phyloP scores from a whole-genome alignment of 2,888 invertebrate genomes.

The Entomobrya proxima region DNA sequence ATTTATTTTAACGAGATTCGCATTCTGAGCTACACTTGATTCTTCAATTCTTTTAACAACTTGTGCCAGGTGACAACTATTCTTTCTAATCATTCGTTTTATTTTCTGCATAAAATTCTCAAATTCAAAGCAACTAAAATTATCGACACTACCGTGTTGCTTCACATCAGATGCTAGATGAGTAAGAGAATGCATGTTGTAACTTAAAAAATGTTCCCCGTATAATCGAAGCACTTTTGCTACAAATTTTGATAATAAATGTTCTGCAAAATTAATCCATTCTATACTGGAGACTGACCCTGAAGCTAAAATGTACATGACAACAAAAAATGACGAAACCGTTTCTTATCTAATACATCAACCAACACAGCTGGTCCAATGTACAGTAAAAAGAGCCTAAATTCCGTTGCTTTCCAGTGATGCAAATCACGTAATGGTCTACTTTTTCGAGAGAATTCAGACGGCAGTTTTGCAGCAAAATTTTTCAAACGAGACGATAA shows the following conservation, averaged over 20 bases:
- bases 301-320: slow-evolving; percentile 55
- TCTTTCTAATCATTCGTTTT: slow-evolving; percentile 63
- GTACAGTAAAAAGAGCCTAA: slow-evolving; percentile 51
- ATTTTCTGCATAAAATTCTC: slow-evolving; percentile 74
- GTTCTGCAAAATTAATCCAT: slow-evolving; percentile 70
- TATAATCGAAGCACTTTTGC: no score
- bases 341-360: not conserved
- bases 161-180: slow-evolving; percentile 75
- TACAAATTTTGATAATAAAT: no score
- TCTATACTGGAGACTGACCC: not conserved
- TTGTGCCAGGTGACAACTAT: slow-evolving; percentile 43
- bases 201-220: slow-evolving; percentile 70
- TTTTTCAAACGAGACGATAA: no score
- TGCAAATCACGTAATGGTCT: slow-evolving; percentile 25
- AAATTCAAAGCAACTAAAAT: slow-evolving; percentile 73
- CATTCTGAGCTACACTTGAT: no score
- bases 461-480: no score
- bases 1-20: no score
- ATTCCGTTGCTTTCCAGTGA: slow-evolving; percentile 61
- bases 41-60: slow-evolving; percentile 53
- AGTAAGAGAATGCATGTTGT: slow-evolving; percentile 75
- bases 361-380: slow-evolving; percentile 30
- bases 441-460: slow-evolving; percentile 50
- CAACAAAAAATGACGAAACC: slow-evolving; percentile 51
- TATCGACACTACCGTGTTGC: slow-evolving; percentile 70